These are phyloP conservation scores for Poeciliopsis presidionis DNA, from an alignment of 2,797 vertebrate species.

Conservation along the genomic window DNA sequence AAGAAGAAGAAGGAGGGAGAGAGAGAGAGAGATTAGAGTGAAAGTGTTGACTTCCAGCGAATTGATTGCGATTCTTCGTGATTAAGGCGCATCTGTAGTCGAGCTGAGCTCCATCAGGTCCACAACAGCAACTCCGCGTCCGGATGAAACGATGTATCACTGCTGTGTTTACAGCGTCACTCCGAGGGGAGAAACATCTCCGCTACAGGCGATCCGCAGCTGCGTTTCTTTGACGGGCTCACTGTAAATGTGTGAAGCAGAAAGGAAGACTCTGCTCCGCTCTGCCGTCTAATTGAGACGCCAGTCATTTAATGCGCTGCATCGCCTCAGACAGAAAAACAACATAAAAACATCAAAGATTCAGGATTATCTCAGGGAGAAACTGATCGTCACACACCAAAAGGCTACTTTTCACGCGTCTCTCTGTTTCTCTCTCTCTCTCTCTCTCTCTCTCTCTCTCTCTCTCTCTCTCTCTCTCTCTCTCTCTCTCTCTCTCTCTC, in stretches of 20 bases:
- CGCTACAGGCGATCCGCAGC: background rate
- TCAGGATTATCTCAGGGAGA: conserved; percentile 32
- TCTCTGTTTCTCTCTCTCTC: conserved; percentile 3
- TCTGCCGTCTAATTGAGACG: conserved; percentile 29
- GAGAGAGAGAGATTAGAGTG: conserved; percentile 4
- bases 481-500: no score
- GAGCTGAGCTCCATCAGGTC: conserved; percentile 49
- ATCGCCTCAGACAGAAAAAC: background rate
- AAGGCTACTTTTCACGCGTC: conserved; percentile 59
- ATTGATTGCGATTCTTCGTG: conserved; percentile 48
- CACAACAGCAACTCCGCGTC: conserved; percentile 51
- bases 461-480: no score
- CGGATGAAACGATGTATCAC: conserved; percentile 2
- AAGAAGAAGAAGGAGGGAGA: no score
- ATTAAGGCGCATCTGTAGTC: conserved; percentile 63
- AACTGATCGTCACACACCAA: conserved; percentile 45
- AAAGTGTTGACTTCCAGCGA: conserved; percentile 59
- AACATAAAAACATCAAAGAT: background rate
- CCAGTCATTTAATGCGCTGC: conserved; percentile 16
- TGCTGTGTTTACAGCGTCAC: conserved; percentile 11
- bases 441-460: no score
- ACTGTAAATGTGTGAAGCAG: conserved; percentile 12
- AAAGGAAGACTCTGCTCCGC: background rate
- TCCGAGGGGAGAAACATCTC: conserved; percentile 14
- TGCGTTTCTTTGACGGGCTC: conserved; percentile 1